Conservation (phyloP, 1,140 invertebrate species). For the Micrasema longulum region DNA sequence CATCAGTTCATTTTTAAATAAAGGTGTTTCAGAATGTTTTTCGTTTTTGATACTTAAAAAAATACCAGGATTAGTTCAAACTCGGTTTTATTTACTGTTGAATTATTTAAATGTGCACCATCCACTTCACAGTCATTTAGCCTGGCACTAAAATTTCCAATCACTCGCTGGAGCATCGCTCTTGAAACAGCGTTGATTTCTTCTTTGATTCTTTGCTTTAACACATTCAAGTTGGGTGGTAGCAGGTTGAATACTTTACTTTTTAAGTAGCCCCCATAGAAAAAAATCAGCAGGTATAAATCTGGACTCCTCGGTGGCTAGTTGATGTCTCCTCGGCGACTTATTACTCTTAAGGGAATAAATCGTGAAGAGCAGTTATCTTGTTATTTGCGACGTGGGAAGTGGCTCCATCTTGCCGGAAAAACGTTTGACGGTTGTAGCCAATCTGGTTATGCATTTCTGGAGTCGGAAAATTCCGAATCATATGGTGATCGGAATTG, state of each 20-base stretch:
- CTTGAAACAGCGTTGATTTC: too few relatives aligned
- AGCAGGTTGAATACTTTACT: not conserved
- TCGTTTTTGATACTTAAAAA: too few relatives aligned
- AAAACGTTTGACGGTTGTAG: not conserved
- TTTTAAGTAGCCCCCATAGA: too few relatives aligned
- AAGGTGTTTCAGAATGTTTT: too few relatives aligned
- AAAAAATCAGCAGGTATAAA: too few relatives aligned
- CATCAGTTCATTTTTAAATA: too few relatives aligned
- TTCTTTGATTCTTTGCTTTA: too few relatives aligned
- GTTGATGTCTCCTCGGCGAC: too few relatives aligned
- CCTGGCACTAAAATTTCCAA: not conserved
- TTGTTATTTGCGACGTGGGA: too few relatives aligned
- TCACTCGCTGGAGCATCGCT: not conserved
- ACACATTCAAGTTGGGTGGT: too few relatives aligned
- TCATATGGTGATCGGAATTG: not conserved
- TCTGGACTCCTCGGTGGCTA: too few relatives aligned
- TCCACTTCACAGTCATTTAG: not conserved
- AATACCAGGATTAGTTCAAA: not conserved
- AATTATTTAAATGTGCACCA: not conserved
- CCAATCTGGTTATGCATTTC: conserved; percentile 9
- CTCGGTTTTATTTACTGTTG: not conserved
- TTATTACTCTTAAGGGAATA: too few relatives aligned
- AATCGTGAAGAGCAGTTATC: not conserved
- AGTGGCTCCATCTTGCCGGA: not conserved
- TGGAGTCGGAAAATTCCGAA: not conserved